Conservation (phyloP, 1,140 invertebrate species). For the Heliconius eleuchia region DNA sequence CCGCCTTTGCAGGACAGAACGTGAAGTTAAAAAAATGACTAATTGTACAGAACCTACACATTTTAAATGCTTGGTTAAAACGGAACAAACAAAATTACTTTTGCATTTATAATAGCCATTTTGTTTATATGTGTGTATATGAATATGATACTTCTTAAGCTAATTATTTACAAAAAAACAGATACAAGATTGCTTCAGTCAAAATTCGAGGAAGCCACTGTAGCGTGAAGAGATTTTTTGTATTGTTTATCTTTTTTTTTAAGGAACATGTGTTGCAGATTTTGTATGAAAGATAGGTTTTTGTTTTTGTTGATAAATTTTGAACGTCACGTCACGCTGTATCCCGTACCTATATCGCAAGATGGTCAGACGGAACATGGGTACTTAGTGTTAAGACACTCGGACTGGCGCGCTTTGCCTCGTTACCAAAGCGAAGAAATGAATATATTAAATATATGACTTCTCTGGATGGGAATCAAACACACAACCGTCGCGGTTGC, state of each 20-base stretch:
- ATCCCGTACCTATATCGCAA: too few species aligned
- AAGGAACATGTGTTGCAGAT: background rate
- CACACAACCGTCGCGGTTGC: too few species aligned
- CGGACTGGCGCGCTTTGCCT: background rate
- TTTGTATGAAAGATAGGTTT: background rate
- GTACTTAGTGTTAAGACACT: background rate
- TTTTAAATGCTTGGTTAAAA: too few species aligned
- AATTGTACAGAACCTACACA: too few species aligned
- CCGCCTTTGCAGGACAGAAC: too few species aligned
- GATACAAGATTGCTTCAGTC: background rate
- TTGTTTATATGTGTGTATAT: background rate
- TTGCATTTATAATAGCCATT: background rate
- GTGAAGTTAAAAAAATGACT: too few species aligned
- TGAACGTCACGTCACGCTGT: too few species aligned
- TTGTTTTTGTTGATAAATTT: background rate
- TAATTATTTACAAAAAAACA: background rate
- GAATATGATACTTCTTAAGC: background rate
- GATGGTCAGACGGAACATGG: too few species aligned
- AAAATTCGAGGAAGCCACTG: constrained; percentile 3
- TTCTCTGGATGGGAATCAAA: too few species aligned
- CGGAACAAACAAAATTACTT: too few species aligned
- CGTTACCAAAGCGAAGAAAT: background rate
- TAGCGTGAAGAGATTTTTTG: background rate
- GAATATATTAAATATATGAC: too few species aligned
- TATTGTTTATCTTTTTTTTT: background rate